These are phyloP conservation scores for Megaceryle torquata DNA, from an alignment of 2,113 vertebrate species.

Conservation along the genomic window DNA sequence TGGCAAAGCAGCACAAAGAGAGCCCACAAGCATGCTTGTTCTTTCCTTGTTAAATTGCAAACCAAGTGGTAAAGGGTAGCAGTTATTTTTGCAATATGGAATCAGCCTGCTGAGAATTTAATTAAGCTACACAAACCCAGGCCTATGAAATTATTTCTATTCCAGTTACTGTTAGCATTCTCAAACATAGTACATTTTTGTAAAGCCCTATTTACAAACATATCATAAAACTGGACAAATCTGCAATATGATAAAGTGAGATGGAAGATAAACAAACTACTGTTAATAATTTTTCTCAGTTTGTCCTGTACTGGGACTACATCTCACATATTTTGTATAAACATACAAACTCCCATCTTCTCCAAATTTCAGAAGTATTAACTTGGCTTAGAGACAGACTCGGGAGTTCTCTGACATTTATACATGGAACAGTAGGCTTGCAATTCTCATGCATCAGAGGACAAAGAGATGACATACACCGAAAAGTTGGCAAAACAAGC, in stretches of 20 bases:
- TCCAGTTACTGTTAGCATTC: background rate
- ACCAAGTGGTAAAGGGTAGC: conserved; percentile 5
- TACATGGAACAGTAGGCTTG: background rate
- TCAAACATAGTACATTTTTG: background rate
- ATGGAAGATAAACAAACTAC: background rate
- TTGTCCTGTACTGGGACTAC: background rate
- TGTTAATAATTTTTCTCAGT: background rate
- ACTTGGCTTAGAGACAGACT: background rate
- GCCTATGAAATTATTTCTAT: conserved; percentile 3
- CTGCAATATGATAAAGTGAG: background rate
- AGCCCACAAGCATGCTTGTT: background rate
- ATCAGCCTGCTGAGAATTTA: conserved; percentile 32
- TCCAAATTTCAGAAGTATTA: background rate
- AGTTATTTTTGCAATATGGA: conserved; percentile 11
- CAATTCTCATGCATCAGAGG: background rate
- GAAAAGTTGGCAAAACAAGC: background rate
- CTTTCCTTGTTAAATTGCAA: conserved; percentile 19
- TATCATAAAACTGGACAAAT: background rate
- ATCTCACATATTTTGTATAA: background rate
- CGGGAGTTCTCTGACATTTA: background rate
- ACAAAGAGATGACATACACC: background rate
- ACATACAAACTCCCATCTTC: background rate
- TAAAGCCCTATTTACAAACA: background rate
- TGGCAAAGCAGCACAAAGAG: background rate
- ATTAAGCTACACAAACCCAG: conserved; percentile 30